Conservation (phyloP, 2,888 invertebrate species). For the Drosophila meridionalis region DNA sequence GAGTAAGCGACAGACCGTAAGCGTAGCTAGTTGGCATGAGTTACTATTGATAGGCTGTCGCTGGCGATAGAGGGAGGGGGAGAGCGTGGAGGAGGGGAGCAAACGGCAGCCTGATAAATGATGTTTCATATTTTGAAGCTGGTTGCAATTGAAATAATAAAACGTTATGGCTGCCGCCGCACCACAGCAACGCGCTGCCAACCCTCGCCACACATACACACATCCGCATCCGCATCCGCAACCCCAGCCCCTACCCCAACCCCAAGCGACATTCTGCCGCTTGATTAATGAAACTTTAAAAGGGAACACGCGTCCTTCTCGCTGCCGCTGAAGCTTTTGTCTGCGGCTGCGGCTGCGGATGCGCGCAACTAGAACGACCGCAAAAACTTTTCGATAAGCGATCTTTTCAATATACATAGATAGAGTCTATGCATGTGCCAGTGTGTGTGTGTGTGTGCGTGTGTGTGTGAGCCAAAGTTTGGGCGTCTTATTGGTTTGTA, state of each 20-base stretch:
- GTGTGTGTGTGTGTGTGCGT: constrained; percentile 22
- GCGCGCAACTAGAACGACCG: constrained; percentile 65
- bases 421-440: constrained; percentile 7
- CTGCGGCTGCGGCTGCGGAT: constrained; percentile 44
- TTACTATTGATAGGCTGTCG: constrained; percentile 1
- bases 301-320: constrained; percentile 59
- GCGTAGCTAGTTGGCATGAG: not conserved
- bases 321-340: constrained; percentile 43
- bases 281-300: constrained; percentile 79
- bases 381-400: constrained; percentile 73
- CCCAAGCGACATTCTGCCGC: constrained; percentile 7
- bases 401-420: constrained; percentile 57
- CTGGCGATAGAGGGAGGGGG: not conserved
- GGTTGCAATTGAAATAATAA: constrained; percentile 77
- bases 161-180: constrained; percentile 46
- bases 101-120: constrained; percentile 63
- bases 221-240: not conserved
- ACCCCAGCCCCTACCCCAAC: not conserved
- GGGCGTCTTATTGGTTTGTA: constrained; percentile 61
- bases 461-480: constrained; percentile 57
- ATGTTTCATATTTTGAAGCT: constrained; percentile 74
- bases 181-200: constrained; percentile 5
- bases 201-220: not conserved
- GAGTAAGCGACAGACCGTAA: constrained; percentile 1
- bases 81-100: not conserved